Evolutionary conservation across 2,888 invertebrate species (phyloP), one percentile per base, ranked within the genome.

Genomic region (Subacronicta megacephala): DNA sequence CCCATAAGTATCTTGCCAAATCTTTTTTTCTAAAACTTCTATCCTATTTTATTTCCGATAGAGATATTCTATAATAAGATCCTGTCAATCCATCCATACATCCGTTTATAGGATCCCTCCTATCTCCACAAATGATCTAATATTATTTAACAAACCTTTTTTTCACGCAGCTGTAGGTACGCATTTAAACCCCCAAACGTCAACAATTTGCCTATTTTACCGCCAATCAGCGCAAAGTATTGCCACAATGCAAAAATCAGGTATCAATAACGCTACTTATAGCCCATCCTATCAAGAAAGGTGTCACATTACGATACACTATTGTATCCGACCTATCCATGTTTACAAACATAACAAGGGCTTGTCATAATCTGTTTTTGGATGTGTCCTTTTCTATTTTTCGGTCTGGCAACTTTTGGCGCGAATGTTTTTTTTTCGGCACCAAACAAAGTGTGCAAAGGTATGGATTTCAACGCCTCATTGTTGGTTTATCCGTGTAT

Each of bases 341-440:
- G 94, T 94, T 93, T 94, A 93, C 93, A 93, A 93, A 93, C 94
- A 94, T 86, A 94, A 94, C 91, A 94, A 84, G 89, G 90, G 91
- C 89, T 90, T 91, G 93, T 92, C 90, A 90, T 93, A 93, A 93
- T 93, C 94, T 93, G 88, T 92, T 92, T 93, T 93, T 84, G 84
- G 83, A 90, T 87, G 82, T 86, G 85, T 85, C 89, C 85, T 85
- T 85, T 74, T 87, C 89, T 89, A 90, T 88, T 90, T 90, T 90
- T 90, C 87, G 89, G 84, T 89, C 87, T 88, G 83, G 88, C 87
- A 89, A 92, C 87, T 90, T 90, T 89, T 83, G 77, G 82, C 77
- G 66, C 74, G 79, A 83, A 83, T 84, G 82, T 87, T 86, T 88
- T 86, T n/a, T 89, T 89, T 84, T 80, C 52, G 60, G 71, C 80